Base-by-base conservation (phyloP, 1,140 invertebrate genomes). In the Achroia grisella region DNA sequence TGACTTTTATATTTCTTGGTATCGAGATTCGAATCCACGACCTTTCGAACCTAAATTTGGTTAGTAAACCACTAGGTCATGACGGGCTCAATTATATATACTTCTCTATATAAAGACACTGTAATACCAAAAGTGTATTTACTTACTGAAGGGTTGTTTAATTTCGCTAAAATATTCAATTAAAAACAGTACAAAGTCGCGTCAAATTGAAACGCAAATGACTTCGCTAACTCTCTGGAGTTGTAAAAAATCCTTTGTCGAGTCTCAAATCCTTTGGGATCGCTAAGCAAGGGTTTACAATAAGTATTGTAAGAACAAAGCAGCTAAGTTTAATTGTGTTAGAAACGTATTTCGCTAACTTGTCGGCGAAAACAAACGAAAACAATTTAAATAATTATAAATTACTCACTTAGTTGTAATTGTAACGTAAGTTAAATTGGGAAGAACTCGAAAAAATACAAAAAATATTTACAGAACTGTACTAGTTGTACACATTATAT, bases 121-220 rank as follows among this genome's bases (percentile, higher is more conserved):
- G 15, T 23, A 23, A 2, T 6, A 23, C 17, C 17, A 23, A 23
- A 23, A 23, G 17, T 3, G 17, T 23, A 23, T 6, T 23, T 23
- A 23, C 17, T 23, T 23, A 23, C 17, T 6, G 17, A 23, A 23
- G 17, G 17, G 17, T 23, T 23, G 17, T 36, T 36, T 36, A 15
- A 36, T 36, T 36, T 36, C 10, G 34, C 12, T 33, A 43, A 43
- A 43, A 43, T 43, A 43, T 43, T 43, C 41, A 43, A 43, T 43
- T 43, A 43, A 43, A 34, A 39, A 17, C n/a, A 17, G 14, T 11
- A 34, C 31, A 17, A 31, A 36, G 34, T 15, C 34, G 34, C 28
- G 10, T 34, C 32, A 34, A 27, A 43, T 43, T 43, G 30, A 34
- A 34, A 43, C 30, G 41, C 30, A 34, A 34, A 43, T 43, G 32